Percentiles rank a stretch among this genome's conserved stretches.
These are phyloP conservation scores for Steinernema scapterisci DNA, from an alignment of 2,888 invertebrate species.

Conservation along the genomic window DNA sequence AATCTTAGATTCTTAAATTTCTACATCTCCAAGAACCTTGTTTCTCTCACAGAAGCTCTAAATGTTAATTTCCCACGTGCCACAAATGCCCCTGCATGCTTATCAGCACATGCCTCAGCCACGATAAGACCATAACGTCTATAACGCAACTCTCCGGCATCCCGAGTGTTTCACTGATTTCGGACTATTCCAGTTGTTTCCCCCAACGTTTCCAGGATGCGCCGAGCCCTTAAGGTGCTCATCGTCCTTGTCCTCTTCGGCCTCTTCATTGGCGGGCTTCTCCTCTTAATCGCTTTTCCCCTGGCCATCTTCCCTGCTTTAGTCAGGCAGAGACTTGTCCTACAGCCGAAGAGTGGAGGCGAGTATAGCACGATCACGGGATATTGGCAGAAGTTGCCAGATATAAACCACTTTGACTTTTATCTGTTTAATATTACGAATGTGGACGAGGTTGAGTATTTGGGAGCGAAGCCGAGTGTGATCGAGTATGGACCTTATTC, in stretches of 20 bases:
- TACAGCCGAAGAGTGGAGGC: slow-evolving; percentile 12
- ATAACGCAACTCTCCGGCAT: background rate
- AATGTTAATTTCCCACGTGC: background rate
- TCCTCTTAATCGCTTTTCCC: slow-evolving; percentile 15
- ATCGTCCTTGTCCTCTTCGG: background rate
- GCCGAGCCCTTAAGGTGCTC: slow-evolving; percentile 5
- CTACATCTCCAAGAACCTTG: background rate
- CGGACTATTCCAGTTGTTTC: slow-evolving; percentile 16
- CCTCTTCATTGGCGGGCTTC: background rate
- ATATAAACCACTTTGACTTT: background rate
- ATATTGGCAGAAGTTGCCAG: slow-evolving; percentile 5
- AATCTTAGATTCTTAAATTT: background rate
- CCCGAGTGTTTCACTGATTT: too few species aligned
- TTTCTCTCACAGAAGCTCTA: background rate
- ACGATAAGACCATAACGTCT: background rate
- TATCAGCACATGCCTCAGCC: background rate
- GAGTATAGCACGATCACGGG: slow-evolving; percentile 9
- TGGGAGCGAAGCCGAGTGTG: background rate
- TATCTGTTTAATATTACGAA: slow-evolving; percentile 15
- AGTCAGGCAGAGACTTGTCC: background rate
- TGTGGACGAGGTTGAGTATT: slow-evolving; percentile 6
- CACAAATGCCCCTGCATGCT: background rate
- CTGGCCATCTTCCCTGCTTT: background rate
- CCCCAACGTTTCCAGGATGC: background rate
- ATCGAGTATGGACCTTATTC: slow-evolving; percentile 21